Evolutionary conservation across 2,888 invertebrate species (phyloP).

Genomic region (Rhingia rostrata): DNA sequence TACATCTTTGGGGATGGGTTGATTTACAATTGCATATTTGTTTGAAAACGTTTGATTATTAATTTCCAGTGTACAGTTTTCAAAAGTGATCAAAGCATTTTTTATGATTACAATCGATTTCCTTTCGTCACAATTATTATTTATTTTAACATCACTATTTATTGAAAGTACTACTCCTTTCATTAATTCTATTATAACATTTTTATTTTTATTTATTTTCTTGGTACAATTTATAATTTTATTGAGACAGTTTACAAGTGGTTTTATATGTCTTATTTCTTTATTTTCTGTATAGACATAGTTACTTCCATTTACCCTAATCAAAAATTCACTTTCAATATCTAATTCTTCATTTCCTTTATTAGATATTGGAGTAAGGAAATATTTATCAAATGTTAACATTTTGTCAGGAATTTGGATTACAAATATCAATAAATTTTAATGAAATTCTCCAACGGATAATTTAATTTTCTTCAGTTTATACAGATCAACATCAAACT

Average conservation of each 20-base stretch:
- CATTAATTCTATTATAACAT: conserved; percentile 8
- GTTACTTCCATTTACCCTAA: conserved; percentile 1
- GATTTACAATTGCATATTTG: too few species aligned
- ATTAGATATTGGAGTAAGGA: conserved; percentile 10
- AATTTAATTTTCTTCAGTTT: conserved; percentile 22
- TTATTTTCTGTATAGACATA: conserved; percentile 5
- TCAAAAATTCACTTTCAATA: conserved; percentile 17
- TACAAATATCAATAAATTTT: conserved; percentile 24
- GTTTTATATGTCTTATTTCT: conserved; percentile 19
- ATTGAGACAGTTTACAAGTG: conserved; percentile 15
- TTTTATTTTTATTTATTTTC: conserved; percentile 16
- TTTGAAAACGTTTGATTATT: too few species aligned
- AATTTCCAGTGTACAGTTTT: too few species aligned
- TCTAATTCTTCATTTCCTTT: conserved; percentile 12
- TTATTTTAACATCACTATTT: conserved; percentile 14
- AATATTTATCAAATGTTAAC: conserved; percentile 8
- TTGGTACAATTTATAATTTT: conserved; percentile 19
- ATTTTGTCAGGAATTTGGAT: conserved; percentile 14
- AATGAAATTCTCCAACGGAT: conserved; percentile 5
- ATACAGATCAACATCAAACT: conserved; percentile 20
- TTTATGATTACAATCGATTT: conserved; percentile 9
- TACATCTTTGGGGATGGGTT: too few species aligned
- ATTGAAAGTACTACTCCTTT: neutral
- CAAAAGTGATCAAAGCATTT: neutral
- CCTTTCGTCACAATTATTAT: conserved; percentile 8